phyloP scores from a whole-genome alignment of 2,113 vertebrate genomes.

The Cavia porcellus region DNA sequence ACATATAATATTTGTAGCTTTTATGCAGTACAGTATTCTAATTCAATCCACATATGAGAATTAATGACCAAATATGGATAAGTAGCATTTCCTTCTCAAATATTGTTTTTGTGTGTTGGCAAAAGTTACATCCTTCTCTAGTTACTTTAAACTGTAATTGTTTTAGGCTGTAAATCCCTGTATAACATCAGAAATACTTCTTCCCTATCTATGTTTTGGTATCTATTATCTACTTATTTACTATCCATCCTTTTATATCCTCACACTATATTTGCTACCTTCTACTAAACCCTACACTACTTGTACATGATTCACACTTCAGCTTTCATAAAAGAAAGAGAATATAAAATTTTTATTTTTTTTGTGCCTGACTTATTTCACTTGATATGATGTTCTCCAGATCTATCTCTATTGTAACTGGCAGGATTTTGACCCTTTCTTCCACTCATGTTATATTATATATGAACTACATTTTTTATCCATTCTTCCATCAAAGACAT shows the following conservation, averaged over 20 bases:
- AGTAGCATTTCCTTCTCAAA: neutral
- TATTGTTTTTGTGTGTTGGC: neutral
- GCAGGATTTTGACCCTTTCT: neutral
- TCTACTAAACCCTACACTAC: neutral
- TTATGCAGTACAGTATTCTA: neutral
- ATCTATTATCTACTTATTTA: neutral
- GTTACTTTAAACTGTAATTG: neutral
- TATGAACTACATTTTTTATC: neutral
- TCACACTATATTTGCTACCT: neutral
- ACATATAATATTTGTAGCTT: neutral
- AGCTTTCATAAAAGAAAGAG: neutral
- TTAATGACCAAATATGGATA: neutral
- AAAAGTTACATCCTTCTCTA: neutral
- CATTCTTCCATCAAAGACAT: neutral
- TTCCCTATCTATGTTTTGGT: neutral
- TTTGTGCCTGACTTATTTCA: neutral
- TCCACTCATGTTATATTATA: neutral
- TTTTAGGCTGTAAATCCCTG: neutral
- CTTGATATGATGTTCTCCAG: neutral
- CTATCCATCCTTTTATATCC: neutral
- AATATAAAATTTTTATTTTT: neutral
- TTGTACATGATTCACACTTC: neutral
- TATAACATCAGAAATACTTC: neutral
- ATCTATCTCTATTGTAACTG: neutral
- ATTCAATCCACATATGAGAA: neutral